A percentile compares a stretch with the other conserved stretches of the same genome.
Conservation (phyloP, 2,888 invertebrate species). For the Apotomis turbidana region DNA sequence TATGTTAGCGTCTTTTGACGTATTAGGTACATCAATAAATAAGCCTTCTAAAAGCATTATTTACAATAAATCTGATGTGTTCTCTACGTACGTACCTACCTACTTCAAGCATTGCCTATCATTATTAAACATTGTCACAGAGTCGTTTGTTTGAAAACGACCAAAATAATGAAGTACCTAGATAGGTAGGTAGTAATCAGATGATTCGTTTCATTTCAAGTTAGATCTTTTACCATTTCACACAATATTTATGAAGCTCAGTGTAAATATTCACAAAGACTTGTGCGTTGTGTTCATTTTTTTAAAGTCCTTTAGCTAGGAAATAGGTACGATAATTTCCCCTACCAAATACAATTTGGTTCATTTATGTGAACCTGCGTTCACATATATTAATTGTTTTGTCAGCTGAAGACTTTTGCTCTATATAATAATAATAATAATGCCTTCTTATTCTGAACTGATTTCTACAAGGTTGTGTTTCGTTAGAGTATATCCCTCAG, state of each 20-base stretch:
- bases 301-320: background rate
- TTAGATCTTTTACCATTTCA: background rate
- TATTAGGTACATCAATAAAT: background rate
- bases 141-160: background rate
- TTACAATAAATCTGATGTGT: conserved; percentile 11
- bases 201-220: background rate
- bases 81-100: background rate
- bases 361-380: too few relatives aligned
- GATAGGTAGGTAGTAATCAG: too few relatives aligned
- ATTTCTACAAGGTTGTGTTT: too few relatives aligned
- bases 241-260: too few relatives aligned
- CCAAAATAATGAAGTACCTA: background rate
- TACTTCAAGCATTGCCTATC: background rate
- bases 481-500: too few relatives aligned
- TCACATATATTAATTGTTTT: too few relatives aligned
- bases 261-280: too few relatives aligned
- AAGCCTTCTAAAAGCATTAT: conserved; percentile 21
- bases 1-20: background rate
- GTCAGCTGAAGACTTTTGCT: too few relatives aligned
- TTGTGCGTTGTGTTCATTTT: background rate
- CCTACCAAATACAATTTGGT: too few relatives aligned
- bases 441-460: too few relatives aligned
- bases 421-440: too few relatives aligned
- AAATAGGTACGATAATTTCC: too few relatives aligned
- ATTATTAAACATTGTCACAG: background rate